Conservation (phyloP, 2,797 vertebrate species). For the Pteropus rufus region DNA sequence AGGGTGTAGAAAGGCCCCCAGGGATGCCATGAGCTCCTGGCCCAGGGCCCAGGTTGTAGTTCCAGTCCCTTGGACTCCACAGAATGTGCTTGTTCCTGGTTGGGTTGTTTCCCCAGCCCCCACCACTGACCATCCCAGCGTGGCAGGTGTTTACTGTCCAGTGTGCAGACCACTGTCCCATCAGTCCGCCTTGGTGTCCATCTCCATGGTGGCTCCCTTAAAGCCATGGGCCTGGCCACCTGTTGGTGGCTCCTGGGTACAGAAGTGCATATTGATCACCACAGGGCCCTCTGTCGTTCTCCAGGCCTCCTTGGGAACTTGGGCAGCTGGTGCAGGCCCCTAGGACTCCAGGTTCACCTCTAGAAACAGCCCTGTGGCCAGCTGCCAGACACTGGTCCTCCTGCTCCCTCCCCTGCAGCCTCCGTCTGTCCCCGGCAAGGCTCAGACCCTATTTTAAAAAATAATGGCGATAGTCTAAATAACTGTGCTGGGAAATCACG, state of each 20-base stretch:
- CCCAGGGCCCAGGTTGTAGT: neutral
- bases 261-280: neutral
- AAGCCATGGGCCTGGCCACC: neutral
- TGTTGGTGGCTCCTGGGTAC: neutral
- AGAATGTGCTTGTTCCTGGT: neutral
- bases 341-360: neutral
- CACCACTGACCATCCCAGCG: neutral
- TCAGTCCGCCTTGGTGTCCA: neutral
- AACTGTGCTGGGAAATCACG: neutral
- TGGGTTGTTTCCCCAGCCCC: neutral
- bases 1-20: neutral
- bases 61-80: neutral
- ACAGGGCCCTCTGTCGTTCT: rapidly evolving
- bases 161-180: too few relatives aligned
- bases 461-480: neutral
- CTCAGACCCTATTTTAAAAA: neutral
- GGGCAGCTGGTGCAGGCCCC: neutral
- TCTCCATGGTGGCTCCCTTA: neutral
- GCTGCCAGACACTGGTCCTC: rapidly evolving
- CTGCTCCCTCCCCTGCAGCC: neutral
- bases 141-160: neutral
- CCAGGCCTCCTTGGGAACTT: rapidly evolving
- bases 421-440: neutral
- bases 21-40: neutral
- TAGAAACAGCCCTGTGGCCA: neutral